Percentiles rank a stretch among this genome's conserved stretches.
These are phyloP conservation scores for Drosophila teissieri DNA, from an alignment of 1,140 invertebrate species.

Conservation along the genomic window DNA sequence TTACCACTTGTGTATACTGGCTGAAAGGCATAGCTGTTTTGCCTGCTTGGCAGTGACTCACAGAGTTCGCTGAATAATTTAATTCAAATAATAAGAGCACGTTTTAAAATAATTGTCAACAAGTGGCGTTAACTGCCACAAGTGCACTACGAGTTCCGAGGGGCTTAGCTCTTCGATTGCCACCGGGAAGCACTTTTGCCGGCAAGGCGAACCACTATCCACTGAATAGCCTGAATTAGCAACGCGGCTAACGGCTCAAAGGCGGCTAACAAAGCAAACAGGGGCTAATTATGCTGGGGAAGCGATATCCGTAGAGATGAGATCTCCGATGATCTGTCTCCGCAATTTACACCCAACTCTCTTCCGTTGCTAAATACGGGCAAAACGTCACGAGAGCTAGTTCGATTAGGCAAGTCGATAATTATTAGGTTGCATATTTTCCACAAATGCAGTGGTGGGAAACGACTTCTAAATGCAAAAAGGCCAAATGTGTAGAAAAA, in stretches of 20 bases:
- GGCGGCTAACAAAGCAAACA: slow-evolving; percentile 11
- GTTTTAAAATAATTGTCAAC: slow-evolving; percentile 28
- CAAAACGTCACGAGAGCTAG: background rate
- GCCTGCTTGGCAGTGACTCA: slow-evolving; percentile 11
- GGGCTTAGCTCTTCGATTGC: slow-evolving; percentile 2
- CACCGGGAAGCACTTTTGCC: slow-evolving; percentile 37
- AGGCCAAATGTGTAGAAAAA: no score
- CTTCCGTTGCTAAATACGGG: slow-evolving; percentile 7
- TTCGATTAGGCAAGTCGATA: background rate
- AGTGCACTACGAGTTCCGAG: background rate
- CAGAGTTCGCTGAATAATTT: slow-evolving; percentile 17
- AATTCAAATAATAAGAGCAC: slow-evolving; percentile 13
- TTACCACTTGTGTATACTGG: background rate
- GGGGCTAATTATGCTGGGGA: slow-evolving; percentile 39
- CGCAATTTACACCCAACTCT: slow-evolving; percentile 16
- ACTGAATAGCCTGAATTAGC: slow-evolving; percentile 39
- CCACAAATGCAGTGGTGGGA: no score
- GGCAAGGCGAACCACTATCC: slow-evolving; percentile 43
- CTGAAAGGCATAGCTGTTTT: background rate
- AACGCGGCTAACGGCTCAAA: slow-evolving; percentile 34
- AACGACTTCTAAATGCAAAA: no score
- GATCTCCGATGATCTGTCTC: background rate
- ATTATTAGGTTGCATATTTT: background rate
- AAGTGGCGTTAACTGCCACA: background rate
- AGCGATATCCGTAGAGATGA: slow-evolving; percentile 11